Evolutionary conservation across 2,113 vertebrate genomes (phyloP).

Genomic region (Ia io): DNA sequence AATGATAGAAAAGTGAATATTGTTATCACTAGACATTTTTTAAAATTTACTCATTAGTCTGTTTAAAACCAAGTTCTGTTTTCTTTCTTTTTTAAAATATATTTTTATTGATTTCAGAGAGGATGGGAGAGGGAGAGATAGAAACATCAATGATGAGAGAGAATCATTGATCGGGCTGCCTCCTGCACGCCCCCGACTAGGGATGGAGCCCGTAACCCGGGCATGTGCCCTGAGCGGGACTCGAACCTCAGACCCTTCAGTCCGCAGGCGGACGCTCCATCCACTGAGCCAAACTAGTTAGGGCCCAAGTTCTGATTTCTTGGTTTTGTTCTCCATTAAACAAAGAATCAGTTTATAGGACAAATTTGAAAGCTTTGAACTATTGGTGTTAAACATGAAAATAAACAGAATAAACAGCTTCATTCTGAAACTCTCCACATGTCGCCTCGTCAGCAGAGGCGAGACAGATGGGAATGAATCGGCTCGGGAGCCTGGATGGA

Average conservation of each 20-base stretch:
- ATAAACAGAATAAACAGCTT: background rate
- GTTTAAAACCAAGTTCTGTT: constrained; percentile 7
- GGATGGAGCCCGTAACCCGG: too few species aligned
- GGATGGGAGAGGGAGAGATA: too few species aligned
- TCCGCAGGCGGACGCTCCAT: too few species aligned
- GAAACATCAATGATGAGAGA: too few species aligned
- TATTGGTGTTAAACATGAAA: background rate
- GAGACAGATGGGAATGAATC: background rate
- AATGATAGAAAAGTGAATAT: background rate
- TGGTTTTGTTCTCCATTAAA: background rate
- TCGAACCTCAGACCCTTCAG: too few species aligned
- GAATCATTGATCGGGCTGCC: too few species aligned
- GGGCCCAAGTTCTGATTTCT: constrained; percentile 1
- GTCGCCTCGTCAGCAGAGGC: background rate
- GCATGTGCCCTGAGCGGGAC: too few species aligned
- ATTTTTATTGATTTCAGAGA: too few species aligned
- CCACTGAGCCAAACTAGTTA: too few species aligned
- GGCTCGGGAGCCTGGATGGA: background rate
- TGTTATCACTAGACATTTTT: background rate
- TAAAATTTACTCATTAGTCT: background rate
- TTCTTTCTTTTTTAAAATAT: background rate
- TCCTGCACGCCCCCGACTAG: too few species aligned
- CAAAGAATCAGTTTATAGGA: background rate
- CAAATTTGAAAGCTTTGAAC: background rate
- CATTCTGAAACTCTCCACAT: background rate